These are phyloP conservation scores for Trogon surrucura DNA, from an alignment of 2,113 vertebrate species.

Conservation along the genomic window DNA sequence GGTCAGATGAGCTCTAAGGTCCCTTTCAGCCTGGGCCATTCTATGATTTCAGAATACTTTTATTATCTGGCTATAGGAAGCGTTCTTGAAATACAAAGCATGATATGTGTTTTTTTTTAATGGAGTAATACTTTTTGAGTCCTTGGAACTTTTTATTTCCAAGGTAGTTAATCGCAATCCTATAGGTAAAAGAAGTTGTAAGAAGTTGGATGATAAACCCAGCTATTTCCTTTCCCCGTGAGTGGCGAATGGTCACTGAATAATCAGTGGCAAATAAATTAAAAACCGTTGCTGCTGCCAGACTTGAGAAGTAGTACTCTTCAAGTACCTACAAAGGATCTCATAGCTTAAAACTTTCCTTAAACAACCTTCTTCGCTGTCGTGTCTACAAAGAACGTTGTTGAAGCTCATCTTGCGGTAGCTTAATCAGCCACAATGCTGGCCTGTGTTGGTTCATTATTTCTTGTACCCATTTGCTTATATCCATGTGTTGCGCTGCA, in stretches of 20 bases:
- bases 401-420: background rate
- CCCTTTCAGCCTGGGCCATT: too few relatives aligned
- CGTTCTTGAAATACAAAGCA: rapidly evolving
- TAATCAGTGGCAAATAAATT: background rate
- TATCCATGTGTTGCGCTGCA: background rate
- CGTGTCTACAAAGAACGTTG: background rate
- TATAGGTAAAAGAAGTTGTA: background rate
- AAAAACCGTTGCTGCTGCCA: background rate
- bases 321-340: background rate
- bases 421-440: background rate
- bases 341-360: background rate
- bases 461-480: background rate
- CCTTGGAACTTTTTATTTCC: background rate
- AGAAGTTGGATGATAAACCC: background rate
- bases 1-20: too few relatives aligned
- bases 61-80: background rate
- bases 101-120: background rate
- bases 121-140: background rate
- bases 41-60: background rate
- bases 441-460: background rate
- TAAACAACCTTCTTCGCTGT: background rate
- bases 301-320: background rate
- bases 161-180: background rate
- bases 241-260: background rate
- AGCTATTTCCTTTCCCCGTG: background rate